Conservation (phyloP, 2,113 vertebrate genomes). For the Orientallactaga bullata region DNA sequence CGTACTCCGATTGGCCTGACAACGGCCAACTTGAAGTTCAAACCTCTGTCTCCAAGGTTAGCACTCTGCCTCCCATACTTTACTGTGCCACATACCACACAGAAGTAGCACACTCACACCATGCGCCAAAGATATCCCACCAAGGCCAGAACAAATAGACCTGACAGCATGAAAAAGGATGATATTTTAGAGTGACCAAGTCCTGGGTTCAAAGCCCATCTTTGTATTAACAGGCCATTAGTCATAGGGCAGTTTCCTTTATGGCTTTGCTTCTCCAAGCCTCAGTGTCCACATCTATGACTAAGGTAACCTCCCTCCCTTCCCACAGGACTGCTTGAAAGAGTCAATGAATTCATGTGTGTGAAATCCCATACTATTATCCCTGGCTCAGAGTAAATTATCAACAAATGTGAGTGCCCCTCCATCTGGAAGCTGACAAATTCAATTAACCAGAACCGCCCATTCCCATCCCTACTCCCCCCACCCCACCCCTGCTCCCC, state of each 20-base stretch:
- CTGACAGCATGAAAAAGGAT: neutral
- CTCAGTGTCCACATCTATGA: slow-evolving; percentile 26
- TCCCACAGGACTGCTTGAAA: neutral
- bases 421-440: slow-evolving; percentile 74
- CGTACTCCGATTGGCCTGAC: neutral
- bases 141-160: neutral
- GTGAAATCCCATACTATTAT: neutral
- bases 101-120: neutral
- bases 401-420: slow-evolving; percentile 61
- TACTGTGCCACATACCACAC: neutral
- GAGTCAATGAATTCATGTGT: neutral
- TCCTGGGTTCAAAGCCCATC: neutral
- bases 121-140: neutral
- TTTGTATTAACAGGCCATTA: neutral
- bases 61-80: neutral
- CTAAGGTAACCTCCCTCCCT: neutral
- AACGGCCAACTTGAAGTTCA: neutral
- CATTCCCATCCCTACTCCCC: neutral
- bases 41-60: neutral
- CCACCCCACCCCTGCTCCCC: neutral
- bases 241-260: neutral
- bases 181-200: neutral
- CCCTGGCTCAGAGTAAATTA: slow-evolving; percentile 55
- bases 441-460: slow-evolving; percentile 69
- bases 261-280: neutral